Percentiles rank a stretch among this genome's conserved stretches.
Conservation (phyloP, 2,888 invertebrate species). For the Philereme transversata region DNA sequence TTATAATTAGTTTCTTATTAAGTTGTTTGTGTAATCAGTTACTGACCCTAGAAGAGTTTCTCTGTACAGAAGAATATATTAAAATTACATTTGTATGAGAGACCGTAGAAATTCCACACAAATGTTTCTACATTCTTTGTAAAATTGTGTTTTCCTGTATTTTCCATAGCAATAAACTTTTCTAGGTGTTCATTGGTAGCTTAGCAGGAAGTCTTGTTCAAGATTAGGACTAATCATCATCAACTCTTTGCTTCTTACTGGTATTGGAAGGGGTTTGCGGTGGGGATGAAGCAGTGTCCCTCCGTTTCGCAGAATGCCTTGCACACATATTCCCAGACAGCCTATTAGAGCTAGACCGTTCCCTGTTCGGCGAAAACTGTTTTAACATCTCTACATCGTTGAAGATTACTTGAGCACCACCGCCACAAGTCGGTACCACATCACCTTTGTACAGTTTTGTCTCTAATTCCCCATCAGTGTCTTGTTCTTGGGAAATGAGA, state of each 20-base stretch:
- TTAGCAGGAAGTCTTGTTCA: no score
- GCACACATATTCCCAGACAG: slow-evolving; percentile 63
- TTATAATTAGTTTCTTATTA: no score
- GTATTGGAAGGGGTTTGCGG: slow-evolving; percentile 75
- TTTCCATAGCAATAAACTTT: no score
- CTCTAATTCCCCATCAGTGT: slow-evolving; percentile 95
- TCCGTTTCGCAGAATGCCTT: slow-evolving; percentile 70
- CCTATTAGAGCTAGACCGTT: slow-evolving; percentile 48
- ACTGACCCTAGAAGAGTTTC: no score
- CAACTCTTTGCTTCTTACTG: slow-evolving; percentile 70
- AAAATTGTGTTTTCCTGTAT: no score
- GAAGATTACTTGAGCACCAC: slow-evolving; percentile 97
- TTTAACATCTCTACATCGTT: slow-evolving; percentile 96
- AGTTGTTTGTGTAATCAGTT: no score
- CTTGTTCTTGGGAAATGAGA: slow-evolving; percentile 95
- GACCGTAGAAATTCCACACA: no score
- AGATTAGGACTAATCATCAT: slow-evolving; percentile 28
- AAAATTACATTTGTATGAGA: no score
- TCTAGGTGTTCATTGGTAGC: no score
- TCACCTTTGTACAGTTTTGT: slow-evolving; percentile 97
- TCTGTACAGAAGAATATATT: no score
- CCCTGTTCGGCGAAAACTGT: slow-evolving; percentile 89
- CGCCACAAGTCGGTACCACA: slow-evolving; percentile 95
- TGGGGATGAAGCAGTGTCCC: slow-evolving; percentile 70
- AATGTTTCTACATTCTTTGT: no score